Conservation (phyloP, 2,888 invertebrate genomes). For the Acronicta alni region DNA sequence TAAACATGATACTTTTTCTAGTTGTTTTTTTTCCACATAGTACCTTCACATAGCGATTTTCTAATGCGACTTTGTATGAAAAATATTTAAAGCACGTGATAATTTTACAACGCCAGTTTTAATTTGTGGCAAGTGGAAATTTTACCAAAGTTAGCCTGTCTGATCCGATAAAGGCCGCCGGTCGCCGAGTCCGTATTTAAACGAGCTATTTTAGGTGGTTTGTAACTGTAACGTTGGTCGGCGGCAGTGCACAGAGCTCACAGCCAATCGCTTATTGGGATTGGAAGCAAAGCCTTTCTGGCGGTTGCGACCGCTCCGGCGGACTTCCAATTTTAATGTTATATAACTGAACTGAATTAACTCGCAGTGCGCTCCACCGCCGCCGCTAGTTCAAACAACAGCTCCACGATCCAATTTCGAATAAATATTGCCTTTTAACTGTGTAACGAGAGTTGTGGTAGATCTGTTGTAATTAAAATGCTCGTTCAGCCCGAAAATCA, state of each 20-base stretch:
- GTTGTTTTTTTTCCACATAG: not conserved
- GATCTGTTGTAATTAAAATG: slow-evolving; percentile 73
- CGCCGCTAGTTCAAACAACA: slow-evolving; percentile 67
- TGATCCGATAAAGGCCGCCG: slow-evolving; percentile 76
- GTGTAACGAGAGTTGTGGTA: slow-evolving; percentile 67
- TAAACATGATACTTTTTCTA: slow-evolving; percentile 60
- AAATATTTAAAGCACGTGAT: slow-evolving; percentile 33
- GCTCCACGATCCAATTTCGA: slow-evolving; percentile 64
- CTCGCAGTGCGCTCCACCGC: slow-evolving; percentile 55
- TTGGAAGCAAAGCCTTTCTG: slow-evolving; percentile 72
- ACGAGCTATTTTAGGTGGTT: slow-evolving; percentile 72
- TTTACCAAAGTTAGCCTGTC: slow-evolving; percentile 68
- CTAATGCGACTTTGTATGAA: slow-evolving; percentile 19
- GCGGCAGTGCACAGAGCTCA: slow-evolving; percentile 55
- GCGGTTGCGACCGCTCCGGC: slow-evolving; percentile 54
- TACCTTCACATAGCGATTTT: slow-evolving; percentile 32
- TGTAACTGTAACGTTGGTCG: slow-evolving; percentile 58
- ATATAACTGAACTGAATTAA: slow-evolving; percentile 75
- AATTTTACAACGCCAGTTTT: slow-evolving; percentile 37
- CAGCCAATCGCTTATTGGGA: slow-evolving; percentile 77
- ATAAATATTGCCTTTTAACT: slow-evolving; percentile 74
- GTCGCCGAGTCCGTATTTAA: slow-evolving; percentile 68
- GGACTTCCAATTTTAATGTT: slow-evolving; percentile 76
- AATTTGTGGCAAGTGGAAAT: slow-evolving; percentile 46
- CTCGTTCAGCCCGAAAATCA: slow-evolving; percentile 58